Conservation (phyloP, 2,888 invertebrate genomes). For the Drosophila neotestacea region DNA sequence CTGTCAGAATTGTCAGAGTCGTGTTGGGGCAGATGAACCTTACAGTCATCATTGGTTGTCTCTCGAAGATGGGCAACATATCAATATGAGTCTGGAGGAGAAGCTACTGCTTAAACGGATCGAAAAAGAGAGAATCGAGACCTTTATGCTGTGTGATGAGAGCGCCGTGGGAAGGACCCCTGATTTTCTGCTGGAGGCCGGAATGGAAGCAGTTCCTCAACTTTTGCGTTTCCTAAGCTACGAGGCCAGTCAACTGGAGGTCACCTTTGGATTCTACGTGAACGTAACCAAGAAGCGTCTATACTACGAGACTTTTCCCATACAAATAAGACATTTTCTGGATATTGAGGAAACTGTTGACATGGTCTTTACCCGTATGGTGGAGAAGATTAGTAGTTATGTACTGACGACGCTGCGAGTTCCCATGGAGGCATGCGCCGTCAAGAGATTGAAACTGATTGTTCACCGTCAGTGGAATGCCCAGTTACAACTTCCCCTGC, state of each 20-base stretch:
- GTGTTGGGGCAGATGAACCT: slow-evolving; percentile 40
- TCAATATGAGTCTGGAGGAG: slow-evolving; percentile 36
- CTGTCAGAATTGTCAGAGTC: slow-evolving; percentile 51
- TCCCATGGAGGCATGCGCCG: slow-evolving; percentile 48
- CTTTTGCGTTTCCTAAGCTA: slow-evolving; percentile 58
- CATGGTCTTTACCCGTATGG: slow-evolving; percentile 61
- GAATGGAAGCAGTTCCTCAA: slow-evolving; percentile 64
- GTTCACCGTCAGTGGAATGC: slow-evolving; percentile 41
- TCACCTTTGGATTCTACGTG: slow-evolving; percentile 68
- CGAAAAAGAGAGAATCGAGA: slow-evolving; percentile 57
- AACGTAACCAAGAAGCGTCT: slow-evolving; percentile 46
- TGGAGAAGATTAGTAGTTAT: slow-evolving; percentile 67
- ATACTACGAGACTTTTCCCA: slow-evolving; percentile 55
- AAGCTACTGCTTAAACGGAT: slow-evolving; percentile 52
- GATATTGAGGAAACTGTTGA: slow-evolving; percentile 72
- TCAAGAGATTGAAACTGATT: slow-evolving; percentile 62
- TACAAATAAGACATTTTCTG: slow-evolving; percentile 57
- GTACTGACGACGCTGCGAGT: slow-evolving; percentile 30
- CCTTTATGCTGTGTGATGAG: slow-evolving; percentile 68
- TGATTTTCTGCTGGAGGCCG: slow-evolving; percentile 62
- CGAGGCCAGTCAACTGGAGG: slow-evolving; percentile 40
- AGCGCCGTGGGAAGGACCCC: slow-evolving; percentile 46
- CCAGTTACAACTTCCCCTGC: slow-evolving; percentile 44
- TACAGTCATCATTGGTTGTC: slow-evolving; percentile 59
- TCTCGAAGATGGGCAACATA: slow-evolving; percentile 18